phyloP scores from a whole-genome alignment of 2,113 vertebrate genomes.

The Rhea pennata region DNA sequence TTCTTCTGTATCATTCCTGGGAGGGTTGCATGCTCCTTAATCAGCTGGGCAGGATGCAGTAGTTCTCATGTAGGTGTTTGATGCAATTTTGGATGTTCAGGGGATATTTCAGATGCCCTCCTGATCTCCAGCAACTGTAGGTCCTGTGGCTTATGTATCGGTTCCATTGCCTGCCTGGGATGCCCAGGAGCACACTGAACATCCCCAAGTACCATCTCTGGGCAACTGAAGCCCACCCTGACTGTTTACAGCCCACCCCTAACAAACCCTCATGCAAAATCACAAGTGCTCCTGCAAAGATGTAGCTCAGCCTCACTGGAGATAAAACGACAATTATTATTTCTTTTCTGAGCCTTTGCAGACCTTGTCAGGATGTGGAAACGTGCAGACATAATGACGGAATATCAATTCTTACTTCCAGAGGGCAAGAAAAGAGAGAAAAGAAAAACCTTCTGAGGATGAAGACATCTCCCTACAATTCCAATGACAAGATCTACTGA shows the following conservation, averaged over 20 bases:
- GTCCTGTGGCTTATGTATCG: neutral
- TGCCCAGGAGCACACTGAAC: neutral
- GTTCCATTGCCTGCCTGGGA: neutral
- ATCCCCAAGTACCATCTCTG: accelerated
- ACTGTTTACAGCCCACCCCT: neutral
- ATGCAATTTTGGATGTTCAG: neutral
- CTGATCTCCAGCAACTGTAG: neutral
- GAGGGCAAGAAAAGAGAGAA: neutral
- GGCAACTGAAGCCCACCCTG: neutral
- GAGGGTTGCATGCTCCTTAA: neutral
- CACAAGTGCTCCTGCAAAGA: neutral
- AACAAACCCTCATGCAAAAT: neutral
- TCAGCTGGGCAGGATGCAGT: neutral
- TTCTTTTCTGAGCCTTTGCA: neutral
- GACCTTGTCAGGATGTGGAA: neutral
- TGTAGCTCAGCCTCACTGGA: neutral
- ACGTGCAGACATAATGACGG: accelerated
- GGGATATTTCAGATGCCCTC: neutral
- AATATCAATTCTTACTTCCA: neutral
- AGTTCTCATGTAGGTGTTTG: neutral
- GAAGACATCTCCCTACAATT: neutral
- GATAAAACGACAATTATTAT: neutral
- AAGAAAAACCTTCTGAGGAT: neutral
- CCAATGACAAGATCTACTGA: neutral
- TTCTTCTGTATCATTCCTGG: neutral